phyloP scores from a whole-genome alignment of 2,797 vertebrate species.

The Anas flavirostris region DNA sequence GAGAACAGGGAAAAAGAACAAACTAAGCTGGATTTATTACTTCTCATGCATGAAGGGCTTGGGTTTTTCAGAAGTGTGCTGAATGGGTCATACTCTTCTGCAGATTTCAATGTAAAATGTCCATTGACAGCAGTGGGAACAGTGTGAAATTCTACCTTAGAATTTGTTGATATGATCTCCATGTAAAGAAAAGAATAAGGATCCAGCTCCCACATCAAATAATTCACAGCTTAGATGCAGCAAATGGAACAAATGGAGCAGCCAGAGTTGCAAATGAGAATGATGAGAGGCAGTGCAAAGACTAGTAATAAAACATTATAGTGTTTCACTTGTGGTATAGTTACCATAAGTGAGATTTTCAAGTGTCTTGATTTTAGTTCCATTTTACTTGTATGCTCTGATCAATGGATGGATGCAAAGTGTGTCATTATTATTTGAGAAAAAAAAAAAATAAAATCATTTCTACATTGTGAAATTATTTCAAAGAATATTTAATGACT shows the following conservation, averaged over 20 bases:
- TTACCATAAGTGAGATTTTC: not conserved
- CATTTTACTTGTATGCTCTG: not conserved
- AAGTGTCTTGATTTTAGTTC: not conserved
- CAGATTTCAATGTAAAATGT: not conserved
- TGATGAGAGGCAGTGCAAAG: not conserved
- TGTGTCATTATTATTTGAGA: not conserved
- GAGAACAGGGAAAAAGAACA: not conserved
- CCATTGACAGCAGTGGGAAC: constrained; percentile 29
- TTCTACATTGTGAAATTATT: not conserved
- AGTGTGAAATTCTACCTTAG: constrained; percentile 30
- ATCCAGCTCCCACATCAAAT: not conserved
- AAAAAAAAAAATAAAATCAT: not conserved
- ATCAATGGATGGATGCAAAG: not conserved
- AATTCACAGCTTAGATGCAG: not conserved
- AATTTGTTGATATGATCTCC: constrained; percentile 55
- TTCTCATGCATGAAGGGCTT: not conserved
- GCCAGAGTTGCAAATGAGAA: not conserved
- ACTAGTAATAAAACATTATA: not conserved
- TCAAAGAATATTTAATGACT: not conserved
- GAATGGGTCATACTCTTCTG: not conserved
- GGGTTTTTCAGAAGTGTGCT: constrained; percentile 4
- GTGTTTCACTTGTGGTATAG: not conserved
- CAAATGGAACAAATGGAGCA: not conserved
- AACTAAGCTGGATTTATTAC: constrained; percentile 15
- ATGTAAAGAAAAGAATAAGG: constrained; percentile 45